These are phyloP conservation scores for Siniperca obscura DNA, from an alignment of 2,797 vertebrate genomes.

Conservation along the genomic window DNA sequence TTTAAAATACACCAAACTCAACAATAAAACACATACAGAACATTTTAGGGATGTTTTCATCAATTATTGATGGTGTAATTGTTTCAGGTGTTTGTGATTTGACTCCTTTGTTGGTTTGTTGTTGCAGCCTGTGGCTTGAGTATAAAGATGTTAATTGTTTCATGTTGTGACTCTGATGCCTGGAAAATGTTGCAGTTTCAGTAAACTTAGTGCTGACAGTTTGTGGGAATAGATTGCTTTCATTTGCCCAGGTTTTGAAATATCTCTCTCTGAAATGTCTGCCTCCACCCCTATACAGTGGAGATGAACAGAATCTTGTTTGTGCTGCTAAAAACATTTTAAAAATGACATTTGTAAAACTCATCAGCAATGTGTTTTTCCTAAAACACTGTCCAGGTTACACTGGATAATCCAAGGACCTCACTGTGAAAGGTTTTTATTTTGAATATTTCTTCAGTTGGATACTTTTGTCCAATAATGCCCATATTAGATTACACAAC, in stretches of 20 bases:
- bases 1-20: background rate
- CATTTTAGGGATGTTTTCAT: slow-evolving; percentile 26
- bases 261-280: slow-evolving; percentile 25
- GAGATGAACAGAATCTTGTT: background rate
- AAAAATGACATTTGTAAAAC: background rate
- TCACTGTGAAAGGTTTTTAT: background rate
- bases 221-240: slow-evolving; percentile 8
- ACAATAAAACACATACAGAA: background rate
- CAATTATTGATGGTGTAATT: slow-evolving; percentile 5
- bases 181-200: background rate
- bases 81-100: slow-evolving; percentile 16
- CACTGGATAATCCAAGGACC: background rate
- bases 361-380: slow-evolving; percentile 9
- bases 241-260: slow-evolving; percentile 1
- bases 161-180: slow-evolving; percentile 22
- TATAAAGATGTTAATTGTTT: slow-evolving; percentile 22
- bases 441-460: background rate
- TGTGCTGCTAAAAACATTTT: background rate
- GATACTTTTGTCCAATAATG: background rate
- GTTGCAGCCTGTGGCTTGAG: background rate
- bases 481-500: background rate
- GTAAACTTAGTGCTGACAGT: background rate
- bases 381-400: slow-evolving; percentile 18
- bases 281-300: background rate
- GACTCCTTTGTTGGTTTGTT: background rate